Conservation (phyloP, 2,797 vertebrate species). For the Muraenolepis orangiensis region DNA sequence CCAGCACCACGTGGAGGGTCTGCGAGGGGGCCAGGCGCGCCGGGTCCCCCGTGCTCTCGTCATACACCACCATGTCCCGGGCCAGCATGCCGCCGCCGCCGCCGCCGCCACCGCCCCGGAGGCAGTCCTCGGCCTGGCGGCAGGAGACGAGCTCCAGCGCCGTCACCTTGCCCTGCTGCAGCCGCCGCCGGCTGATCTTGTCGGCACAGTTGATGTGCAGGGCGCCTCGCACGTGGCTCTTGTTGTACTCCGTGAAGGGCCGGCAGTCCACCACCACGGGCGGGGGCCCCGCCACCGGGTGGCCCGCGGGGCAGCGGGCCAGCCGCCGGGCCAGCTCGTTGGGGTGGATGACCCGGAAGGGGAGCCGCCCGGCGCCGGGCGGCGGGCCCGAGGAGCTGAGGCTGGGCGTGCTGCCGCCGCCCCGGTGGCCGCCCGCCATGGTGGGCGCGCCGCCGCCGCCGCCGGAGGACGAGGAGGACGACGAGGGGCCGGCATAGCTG, state of each 20-base stretch:
- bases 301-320: slow-evolving; percentile 88
- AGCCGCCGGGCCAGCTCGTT: slow-evolving; percentile 94
- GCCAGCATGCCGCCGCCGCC: slow-evolving; percentile 83
- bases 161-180: slow-evolving; percentile 98
- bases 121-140: slow-evolving; percentile 92
- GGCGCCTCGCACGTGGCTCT: slow-evolving; percentile 93
- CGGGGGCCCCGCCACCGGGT: slow-evolving; percentile 81
- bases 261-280: slow-evolving; percentile 97
- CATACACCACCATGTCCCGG: slow-evolving; percentile 98
- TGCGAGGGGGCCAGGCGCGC: slow-evolving; percentile 86
- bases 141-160: slow-evolving; percentile 98
- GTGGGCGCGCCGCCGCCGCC: slow-evolving; percentile 11
- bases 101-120: slow-evolving; percentile 80
- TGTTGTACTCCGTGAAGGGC: slow-evolving; percentile 98
- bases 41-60: slow-evolving; percentile 91
- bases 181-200: slow-evolving; percentile 94
- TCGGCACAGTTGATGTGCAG: slow-evolving; percentile 98
- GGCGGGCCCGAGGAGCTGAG: slow-evolving; percentile 70
- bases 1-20: slow-evolving; percentile 90
- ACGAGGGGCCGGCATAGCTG: slow-evolving; percentile 76
- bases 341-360: slow-evolving; percentile 89
- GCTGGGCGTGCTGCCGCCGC: slow-evolving; percentile 75
- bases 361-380: slow-evolving; percentile 75
- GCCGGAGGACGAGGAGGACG: slow-evolving; percentile 27
- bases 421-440: slow-evolving; percentile 81